These are phyloP conservation scores for Euphysa ruthae DNA, from an alignment of 30 jellyfish, hydroid and myxozoan species.

Conservation along the genomic window DNA sequence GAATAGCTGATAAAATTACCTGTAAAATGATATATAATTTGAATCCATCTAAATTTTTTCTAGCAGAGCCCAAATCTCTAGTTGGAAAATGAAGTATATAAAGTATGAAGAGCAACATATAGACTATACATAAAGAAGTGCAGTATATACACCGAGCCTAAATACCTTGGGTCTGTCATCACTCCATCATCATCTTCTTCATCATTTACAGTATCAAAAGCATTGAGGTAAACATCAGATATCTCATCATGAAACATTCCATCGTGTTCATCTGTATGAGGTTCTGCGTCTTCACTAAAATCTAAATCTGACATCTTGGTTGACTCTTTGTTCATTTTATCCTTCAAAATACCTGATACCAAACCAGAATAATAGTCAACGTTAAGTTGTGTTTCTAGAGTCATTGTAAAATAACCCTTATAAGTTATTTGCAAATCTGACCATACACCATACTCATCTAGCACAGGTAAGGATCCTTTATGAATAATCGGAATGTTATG, in stretches of 20 bases:
- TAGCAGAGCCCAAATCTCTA: too few species aligned
- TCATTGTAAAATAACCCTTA: constrained; percentile 87
- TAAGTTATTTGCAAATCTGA: constrained; percentile 85
- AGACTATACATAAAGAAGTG: too few species aligned
- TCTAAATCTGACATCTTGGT: not conserved
- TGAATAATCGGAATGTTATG: constrained; percentile 91
- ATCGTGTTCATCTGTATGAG: constrained; percentile 48
- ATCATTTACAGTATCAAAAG: constrained; percentile 51
- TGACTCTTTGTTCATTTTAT: constrained; percentile 23
- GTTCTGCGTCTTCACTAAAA: constrained; percentile 12
- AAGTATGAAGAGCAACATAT: too few species aligned
- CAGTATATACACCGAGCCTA: too few species aligned
- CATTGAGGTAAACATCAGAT: constrained; percentile 76
- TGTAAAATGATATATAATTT: too few species aligned
- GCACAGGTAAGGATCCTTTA: constrained; percentile 85
- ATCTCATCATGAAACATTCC: constrained; percentile 49
- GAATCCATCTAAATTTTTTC: too few species aligned
- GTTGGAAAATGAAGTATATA: too few species aligned
- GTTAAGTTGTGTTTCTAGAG: constrained; percentile 89
- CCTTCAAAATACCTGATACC: constrained; percentile 60
- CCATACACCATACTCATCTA: constrained; percentile 98
- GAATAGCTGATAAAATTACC: too few species aligned
- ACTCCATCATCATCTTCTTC: constrained; percentile 71
- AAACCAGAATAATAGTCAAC: constrained; percentile 77
- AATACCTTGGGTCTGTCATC: constrained; percentile 75